phyloP scores from a whole-genome alignment of 2,888 invertebrate species.

The Parascotia fuliginaria region DNA sequence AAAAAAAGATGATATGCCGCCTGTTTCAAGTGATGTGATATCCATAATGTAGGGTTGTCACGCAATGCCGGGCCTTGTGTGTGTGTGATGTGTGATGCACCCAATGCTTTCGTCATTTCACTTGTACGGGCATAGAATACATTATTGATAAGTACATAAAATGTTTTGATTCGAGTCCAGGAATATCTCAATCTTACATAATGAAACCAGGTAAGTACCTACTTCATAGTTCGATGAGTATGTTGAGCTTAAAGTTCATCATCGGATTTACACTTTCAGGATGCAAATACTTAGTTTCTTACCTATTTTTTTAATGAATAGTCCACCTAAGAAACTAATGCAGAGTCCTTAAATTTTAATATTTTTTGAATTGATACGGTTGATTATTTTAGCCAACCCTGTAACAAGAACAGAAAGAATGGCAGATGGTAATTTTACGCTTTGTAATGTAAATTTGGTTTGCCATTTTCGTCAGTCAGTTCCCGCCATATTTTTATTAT shows the following conservation, averaged over 20 bases:
- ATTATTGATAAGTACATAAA: slow-evolving; percentile 8
- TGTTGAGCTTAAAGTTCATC: too few relatives aligned
- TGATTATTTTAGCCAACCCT: slow-evolving; percentile 38
- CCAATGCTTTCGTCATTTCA: slow-evolving; percentile 35
- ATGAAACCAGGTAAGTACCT: too few relatives aligned
- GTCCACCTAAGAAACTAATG: too few relatives aligned
- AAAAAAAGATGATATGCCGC: slow-evolving; percentile 67
- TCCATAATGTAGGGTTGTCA: slow-evolving; percentile 50
- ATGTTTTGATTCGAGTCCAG: not conserved
- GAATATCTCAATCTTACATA: not conserved
- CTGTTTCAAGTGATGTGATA: slow-evolving; percentile 52
- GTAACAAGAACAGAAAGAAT: slow-evolving; percentile 28
- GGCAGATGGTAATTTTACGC: slow-evolving; percentile 50
- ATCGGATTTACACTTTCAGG: too few relatives aligned
- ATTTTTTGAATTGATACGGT: too few relatives aligned
- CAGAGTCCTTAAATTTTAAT: not conserved
- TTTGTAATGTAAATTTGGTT: slow-evolving; percentile 50
- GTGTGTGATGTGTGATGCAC: slow-evolving; percentile 24
- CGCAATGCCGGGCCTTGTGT: slow-evolving; percentile 38
- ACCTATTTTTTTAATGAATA: too few relatives aligned
- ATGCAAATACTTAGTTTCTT: too few relatives aligned
- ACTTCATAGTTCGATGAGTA: too few relatives aligned
- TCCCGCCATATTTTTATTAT: slow-evolving; percentile 21
- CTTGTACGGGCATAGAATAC: slow-evolving; percentile 31
- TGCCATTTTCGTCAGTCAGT: slow-evolving; percentile 41